Base-by-base conservation (phyloP, 2,888 invertebrate species). In the Gisinianus flammeolus region DNA sequence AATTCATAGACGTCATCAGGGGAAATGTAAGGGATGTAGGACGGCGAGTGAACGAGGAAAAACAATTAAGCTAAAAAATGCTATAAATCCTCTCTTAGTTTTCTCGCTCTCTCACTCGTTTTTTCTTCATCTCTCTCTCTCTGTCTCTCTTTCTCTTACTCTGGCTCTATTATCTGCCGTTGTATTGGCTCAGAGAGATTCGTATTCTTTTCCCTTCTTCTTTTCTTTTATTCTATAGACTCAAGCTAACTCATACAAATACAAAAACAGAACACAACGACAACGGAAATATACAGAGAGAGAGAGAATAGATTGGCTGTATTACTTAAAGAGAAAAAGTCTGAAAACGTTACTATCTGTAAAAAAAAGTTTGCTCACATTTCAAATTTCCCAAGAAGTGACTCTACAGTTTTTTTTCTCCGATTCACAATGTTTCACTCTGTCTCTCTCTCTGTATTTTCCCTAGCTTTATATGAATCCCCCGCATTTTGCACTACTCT, bases 41-140 rank as follows among this genome's bases (percentile, higher is more conserved):
- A 72, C n/a, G 75, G 69, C 26, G 75, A 77, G 67, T 64, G 77
- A 79, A 79, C 77, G 74, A 77, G 75, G 58, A 77, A 79, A 79
- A 77, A 79, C 79, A 79, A 79, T 79, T 79, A 79, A 78, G 79
- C 74, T 78, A 79, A 79, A 79, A 79, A 79, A 79, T 79, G 75
- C 79, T 75, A 79, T 79, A 79, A 79, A 79, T 74, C 70, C 58
- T 52, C 56, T 52, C 54, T n/a, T n/a, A n/a, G n/a, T n/a, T n/a
- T n/a, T n/a, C 77, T 35, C 52, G 3, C 64, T 33, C 52, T 52
- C 19, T 44, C 44, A 10, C 58, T 58, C 19, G 8, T 16, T 64
- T 22, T 22, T n/a, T 22, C 5, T 26, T 64, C 26, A 24, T 26
- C 16, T 26, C 12, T 24, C 26, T 16, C 28, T 6, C 26, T 8